Evolutionary conservation across 2,888 invertebrate species (phyloP), one percentile per base, ranked within the genome.

Genomic region (Neria commutata): DNA sequence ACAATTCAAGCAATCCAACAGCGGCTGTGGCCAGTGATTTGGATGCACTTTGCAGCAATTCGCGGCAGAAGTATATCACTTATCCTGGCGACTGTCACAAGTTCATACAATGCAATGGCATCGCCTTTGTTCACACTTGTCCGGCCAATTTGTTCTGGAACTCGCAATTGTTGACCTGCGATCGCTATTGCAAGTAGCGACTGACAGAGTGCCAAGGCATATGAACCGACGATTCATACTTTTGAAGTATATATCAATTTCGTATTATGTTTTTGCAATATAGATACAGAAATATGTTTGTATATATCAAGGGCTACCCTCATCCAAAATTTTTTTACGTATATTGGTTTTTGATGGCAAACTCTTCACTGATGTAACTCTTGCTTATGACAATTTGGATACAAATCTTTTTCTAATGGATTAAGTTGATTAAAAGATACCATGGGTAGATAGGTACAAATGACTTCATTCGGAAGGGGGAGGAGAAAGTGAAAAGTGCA

Each of bases 61-160:
- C 33, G 40, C 19, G 14, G 26, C 26, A 5, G 23, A 24, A 52
- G 0, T 75, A 69, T 56, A 40, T 72, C 0, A 56, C 74, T 1
- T 71, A 76, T 68, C 76, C 79, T 0, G 63, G 56, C 2, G 72
- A 79, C 58, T 79, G 79, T 29, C 69, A 61, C 4, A 76, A 73
- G 54, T 80, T 77, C 19, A 72, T 78, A 50, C 64, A 70, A 14
- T 80, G 80, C 21, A 70, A 75, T 34, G 68, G 71, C 6, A 50
- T 24, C 3, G 67, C 67, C 1, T 60, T 54, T 23, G 60, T 73
- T 34, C 51, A 71, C 1, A 60, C 26, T 1, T 80, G 80, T 37
- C 61, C 72, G 0, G 62, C 26, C 1, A 55, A 60, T n/a, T 61
- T 77, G 19, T 72, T 61, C 26, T 80, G 75, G 71, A 72, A 70